These are phyloP conservation scores for Phenacoccus solenopsis DNA, from an alignment of 1,140 invertebrate genomes.

Conservation along the genomic window DNA sequence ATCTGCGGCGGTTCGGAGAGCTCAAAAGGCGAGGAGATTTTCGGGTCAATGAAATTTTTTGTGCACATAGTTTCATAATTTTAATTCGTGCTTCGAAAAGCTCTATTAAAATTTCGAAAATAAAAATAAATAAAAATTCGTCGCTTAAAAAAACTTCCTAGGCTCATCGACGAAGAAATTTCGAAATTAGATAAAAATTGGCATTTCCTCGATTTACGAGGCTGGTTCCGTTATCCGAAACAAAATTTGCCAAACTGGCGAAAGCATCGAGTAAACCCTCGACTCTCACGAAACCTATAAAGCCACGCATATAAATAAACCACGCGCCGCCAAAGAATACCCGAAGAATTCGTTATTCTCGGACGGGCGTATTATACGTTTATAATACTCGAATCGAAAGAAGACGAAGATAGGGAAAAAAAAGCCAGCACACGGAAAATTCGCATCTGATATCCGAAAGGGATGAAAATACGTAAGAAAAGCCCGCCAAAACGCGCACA, in stretches of 20 bases:
- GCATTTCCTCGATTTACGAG: not conserved
- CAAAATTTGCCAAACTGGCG: not conserved
- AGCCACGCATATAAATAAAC: not conserved
- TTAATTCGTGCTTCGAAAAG: too few relatives aligned
- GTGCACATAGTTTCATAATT: too few relatives aligned
- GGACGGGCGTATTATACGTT: not conserved
- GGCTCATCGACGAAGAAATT: not conserved
- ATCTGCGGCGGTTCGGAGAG: too few relatives aligned
- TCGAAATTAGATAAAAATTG: not conserved
- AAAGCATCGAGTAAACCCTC: not conserved
- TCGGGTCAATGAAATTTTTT: too few relatives aligned
- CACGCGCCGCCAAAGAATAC: not conserved
- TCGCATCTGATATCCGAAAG: constrained; percentile 3
- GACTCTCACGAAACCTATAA: not conserved
- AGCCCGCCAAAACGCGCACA: not conserved
- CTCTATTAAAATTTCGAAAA: too few relatives aligned
- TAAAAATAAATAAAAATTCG: too few relatives aligned
- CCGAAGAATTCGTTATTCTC: not conserved
- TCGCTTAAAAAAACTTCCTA: not conserved
- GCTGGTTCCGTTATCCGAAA: not conserved
- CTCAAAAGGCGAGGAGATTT: too few relatives aligned
- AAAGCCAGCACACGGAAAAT: constrained; percentile 3
- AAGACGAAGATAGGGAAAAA: too few relatives aligned
- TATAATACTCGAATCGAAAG: too few relatives aligned
- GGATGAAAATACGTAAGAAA: constrained; percentile 15